A percentile compares a stretch with the other conserved stretches of the same genome.
Conservation (phyloP, 1,140 invertebrate species). For the Drosophila lowei region DNA sequence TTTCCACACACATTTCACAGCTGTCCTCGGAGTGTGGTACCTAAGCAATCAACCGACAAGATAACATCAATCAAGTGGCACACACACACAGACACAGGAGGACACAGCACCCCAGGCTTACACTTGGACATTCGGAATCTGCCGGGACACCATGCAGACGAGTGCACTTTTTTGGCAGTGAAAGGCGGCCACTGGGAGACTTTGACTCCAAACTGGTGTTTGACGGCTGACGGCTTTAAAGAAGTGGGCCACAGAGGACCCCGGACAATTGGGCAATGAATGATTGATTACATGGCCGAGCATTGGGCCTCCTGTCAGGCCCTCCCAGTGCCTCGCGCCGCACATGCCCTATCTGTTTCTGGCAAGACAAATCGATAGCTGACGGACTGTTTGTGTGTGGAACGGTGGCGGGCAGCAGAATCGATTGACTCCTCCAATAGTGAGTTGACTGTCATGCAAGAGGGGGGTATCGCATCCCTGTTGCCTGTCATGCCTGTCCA, state of each 20-base stretch:
- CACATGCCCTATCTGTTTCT: slow-evolving; percentile 23
- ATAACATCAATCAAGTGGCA: slow-evolving; percentile 39
- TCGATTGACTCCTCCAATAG: too few relatives aligned
- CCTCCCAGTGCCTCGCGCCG: background rate
- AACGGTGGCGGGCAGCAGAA: too few relatives aligned
- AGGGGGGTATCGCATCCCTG: too few relatives aligned
- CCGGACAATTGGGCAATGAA: slow-evolving; percentile 3
- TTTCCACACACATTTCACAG: background rate
- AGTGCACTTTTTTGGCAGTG: too few relatives aligned
- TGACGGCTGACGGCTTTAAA: slow-evolving; percentile 22
- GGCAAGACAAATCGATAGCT: slow-evolving; percentile 39
- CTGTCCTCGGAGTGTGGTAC: too few relatives aligned
- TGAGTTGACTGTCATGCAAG: too few relatives aligned
- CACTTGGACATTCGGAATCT: too few relatives aligned
- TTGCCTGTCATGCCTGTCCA: too few relatives aligned
- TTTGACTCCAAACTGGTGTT: too few relatives aligned
- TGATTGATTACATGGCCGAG: slow-evolving; percentile 38
- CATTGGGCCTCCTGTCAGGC: background rate
- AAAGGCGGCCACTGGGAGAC: too few relatives aligned
- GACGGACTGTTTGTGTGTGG: background rate
- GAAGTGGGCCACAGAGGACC: background rate
- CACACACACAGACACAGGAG: slow-evolving; percentile 9
- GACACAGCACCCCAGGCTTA: background rate
- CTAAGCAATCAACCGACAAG: too few relatives aligned
- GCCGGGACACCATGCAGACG: too few relatives aligned